These are phyloP conservation scores for Apodemia hepburni DNA, from an alignment of 2,888 invertebrate genomes.

Conservation along the genomic window DNA sequence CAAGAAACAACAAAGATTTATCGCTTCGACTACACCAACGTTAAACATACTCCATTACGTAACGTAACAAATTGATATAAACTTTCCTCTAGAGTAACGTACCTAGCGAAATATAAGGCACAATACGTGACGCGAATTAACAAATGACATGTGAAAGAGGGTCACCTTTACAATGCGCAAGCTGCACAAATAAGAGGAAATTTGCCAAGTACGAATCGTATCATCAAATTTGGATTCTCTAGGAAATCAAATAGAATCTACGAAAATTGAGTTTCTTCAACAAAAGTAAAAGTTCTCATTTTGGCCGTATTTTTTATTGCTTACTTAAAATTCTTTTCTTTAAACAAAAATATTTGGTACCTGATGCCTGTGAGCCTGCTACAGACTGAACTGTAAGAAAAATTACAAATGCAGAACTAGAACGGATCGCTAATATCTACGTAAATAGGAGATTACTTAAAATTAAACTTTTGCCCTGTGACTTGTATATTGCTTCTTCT, in stretches of 20 bases:
- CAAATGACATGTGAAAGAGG: conserved; percentile 14
- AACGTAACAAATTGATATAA: conserved; percentile 13
- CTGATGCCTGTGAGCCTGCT: too few species aligned
- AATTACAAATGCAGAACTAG: too few species aligned
- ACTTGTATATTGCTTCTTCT: too few species aligned
- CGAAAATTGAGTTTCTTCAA: too few species aligned
- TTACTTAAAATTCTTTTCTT: too few species aligned
- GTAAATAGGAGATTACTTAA: too few species aligned
- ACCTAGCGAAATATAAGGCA: conserved; percentile 14
- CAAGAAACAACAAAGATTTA: conserved; percentile 14
- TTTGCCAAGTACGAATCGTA: background rate
- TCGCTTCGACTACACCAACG: conserved; percentile 10
- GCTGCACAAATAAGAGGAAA: conserved; percentile 4
- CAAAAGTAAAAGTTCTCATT: too few species aligned
- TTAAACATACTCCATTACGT: conserved; percentile 16
- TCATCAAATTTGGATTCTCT: background rate
- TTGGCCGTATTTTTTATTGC: too few species aligned
- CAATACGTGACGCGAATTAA: conserved; percentile 15
- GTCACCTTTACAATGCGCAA: conserved; percentile 11
- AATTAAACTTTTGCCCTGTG: too few species aligned
- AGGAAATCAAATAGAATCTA: background rate
- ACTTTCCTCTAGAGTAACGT: conserved; percentile 12
- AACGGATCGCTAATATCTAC: too few species aligned
- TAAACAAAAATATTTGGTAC: too few species aligned
- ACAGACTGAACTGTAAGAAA: too few species aligned